These are phyloP conservation scores for Symphodus melops DNA, from an alignment of 2,113 vertebrate species.

Conservation along the genomic window DNA sequence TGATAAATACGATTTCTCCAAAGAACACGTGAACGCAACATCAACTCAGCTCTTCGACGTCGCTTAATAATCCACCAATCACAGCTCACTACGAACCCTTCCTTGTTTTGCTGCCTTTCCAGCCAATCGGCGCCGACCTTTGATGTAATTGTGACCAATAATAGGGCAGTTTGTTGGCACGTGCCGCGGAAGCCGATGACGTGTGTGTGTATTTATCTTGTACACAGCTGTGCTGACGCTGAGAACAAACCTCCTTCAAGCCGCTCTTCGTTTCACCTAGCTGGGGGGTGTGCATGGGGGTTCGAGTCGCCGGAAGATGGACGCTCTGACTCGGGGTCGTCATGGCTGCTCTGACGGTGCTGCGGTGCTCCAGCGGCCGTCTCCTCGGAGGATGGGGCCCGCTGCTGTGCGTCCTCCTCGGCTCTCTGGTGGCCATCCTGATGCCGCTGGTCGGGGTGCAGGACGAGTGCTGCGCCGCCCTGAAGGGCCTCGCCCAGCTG, in stretches of 20 bases:
- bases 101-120: slow-evolving; percentile 44
- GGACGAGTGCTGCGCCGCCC: slow-evolving; percentile 81
- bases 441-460: slow-evolving; percentile 86
- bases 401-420: slow-evolving; percentile 83
- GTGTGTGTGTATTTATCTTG: slow-evolving; percentile 46
- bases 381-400: slow-evolving; percentile 85
- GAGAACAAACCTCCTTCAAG: background rate
- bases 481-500: slow-evolving; percentile 86
- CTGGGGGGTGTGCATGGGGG: slow-evolving; percentile 52
- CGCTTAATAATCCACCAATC: background rate
- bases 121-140: slow-evolving; percentile 61
- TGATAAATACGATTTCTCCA: too few relatives aligned
- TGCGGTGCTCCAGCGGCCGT: slow-evolving; percentile 84
- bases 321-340: slow-evolving; percentile 52
- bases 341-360: slow-evolving; percentile 83
- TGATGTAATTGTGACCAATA: slow-evolving; percentile 48
- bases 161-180: slow-evolving; percentile 31
- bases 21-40: too few relatives aligned
- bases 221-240: slow-evolving; percentile 5
- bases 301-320: slow-evolving; percentile 44
- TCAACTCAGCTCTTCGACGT: too few relatives aligned
- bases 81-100: slow-evolving; percentile 57
- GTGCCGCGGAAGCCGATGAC: slow-evolving; percentile 56
- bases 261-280: slow-evolving; percentile 11
- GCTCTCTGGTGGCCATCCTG: slow-evolving; percentile 86